These are phyloP conservation scores for Podilymbus podiceps DNA, from an alignment of 2,113 vertebrate genomes.

Conservation along the genomic window DNA sequence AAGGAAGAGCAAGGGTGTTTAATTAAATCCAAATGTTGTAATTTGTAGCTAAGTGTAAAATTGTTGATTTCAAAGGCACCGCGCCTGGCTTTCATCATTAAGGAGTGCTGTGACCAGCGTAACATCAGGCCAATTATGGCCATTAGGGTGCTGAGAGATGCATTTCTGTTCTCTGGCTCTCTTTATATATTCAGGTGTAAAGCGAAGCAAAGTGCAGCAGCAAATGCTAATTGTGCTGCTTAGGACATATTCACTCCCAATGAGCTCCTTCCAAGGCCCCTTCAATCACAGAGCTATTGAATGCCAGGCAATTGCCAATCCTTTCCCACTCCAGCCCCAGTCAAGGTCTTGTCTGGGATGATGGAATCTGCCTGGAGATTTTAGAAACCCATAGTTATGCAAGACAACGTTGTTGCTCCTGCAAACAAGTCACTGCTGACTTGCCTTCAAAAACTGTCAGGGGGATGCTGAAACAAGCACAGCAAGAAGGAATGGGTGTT, in stretches of 20 bases:
- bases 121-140: neutral
- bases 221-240: neutral
- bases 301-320: neutral
- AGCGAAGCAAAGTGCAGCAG: neutral
- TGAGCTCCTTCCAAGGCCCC: neutral
- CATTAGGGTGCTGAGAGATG: neutral
- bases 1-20: neutral
- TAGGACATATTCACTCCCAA: neutral
- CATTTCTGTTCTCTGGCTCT: neutral
- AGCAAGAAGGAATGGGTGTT: conserved; percentile 8
- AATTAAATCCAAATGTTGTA: conserved; percentile 33
- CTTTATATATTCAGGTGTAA: neutral
- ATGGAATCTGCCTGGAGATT: neutral
- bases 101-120: neutral
- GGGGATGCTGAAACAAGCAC: neutral
- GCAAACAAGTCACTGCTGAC: neutral
- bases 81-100: neutral
- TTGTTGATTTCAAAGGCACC: conserved; percentile 5
- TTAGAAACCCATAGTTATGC: neutral
- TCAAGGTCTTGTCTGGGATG: neutral
- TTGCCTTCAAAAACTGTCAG: neutral
- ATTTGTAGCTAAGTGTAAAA: conserved; percentile 36
- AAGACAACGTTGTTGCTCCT: neutral
- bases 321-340: neutral
- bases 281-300: neutral